Evolutionary conservation across 2,797 vertebrate genomes (phyloP).

Genomic region (Aplochiton taeniatus): DNA sequence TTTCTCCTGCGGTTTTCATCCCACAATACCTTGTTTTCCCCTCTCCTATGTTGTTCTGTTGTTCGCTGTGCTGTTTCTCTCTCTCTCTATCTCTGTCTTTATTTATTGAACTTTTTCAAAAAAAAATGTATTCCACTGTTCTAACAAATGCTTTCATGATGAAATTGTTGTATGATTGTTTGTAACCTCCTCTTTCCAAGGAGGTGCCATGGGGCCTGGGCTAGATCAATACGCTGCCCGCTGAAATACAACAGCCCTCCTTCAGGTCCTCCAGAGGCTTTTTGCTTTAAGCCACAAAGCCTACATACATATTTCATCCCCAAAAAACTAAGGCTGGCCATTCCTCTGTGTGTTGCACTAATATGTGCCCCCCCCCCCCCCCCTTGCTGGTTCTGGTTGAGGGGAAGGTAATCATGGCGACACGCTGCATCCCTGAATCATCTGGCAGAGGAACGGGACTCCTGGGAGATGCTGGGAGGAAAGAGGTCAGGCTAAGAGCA

Average conservation of each 20-base stretch:
- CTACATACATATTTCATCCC: constrained; percentile 51
- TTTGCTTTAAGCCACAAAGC: constrained; percentile 51
- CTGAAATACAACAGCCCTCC: too few relatives aligned
- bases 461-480: constrained; percentile 35
- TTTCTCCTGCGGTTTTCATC: background rate
- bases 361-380: constrained; percentile 39
- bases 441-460: constrained; percentile 40
- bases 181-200: too few relatives aligned
- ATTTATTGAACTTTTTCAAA: too few relatives aligned
- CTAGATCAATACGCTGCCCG: too few relatives aligned
- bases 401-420: constrained; percentile 62
- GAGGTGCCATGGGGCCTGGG: too few relatives aligned
- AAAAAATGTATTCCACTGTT: too few relatives aligned
- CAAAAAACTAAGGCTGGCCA: constrained; percentile 21
- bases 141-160: too few relatives aligned
- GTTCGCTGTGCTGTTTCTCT: background rate
- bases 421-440: constrained; percentile 38
- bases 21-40: too few relatives aligned
- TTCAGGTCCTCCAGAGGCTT: background rate
- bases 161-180: too few relatives aligned
- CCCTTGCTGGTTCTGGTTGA: constrained; percentile 46
- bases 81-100: background rate
- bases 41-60: too few relatives aligned
- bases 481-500: constrained; percentile 39
- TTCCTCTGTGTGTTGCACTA: constrained; percentile 45